Evolutionary conservation across 92 coral and sea anemone genomes (phyloP), one percentile per base, ranked within the genome.

Genomic region (Porites cylindrica): DNA sequence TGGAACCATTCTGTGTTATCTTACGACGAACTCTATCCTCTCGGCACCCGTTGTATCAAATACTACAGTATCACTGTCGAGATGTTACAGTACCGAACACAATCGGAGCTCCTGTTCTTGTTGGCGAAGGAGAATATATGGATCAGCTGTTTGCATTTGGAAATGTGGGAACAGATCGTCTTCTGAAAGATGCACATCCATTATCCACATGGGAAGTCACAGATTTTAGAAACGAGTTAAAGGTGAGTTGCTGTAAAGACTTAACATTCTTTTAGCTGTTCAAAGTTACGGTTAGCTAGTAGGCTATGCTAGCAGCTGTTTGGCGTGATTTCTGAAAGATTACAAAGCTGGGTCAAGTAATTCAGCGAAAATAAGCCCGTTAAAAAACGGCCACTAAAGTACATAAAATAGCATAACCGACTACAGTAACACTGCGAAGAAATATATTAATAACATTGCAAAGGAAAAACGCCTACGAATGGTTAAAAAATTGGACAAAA

Each of bases 1-100:
- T 90, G 88, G 93, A 90, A 54, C 91, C 91, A 51, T 80, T 90
- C 43, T 90, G 93, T 71, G 91, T 90, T 53, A 63, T 63, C 38
- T 50, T 90, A 61, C 58, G 75, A 59, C 72, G 93, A 9, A 69
- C 72, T 51, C 65, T 90, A 78, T 69, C 93, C 13, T 19, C n/a
- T 24, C 14, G 23, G 58, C 91, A 90, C 50, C 91, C 93, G 6
- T 17, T 90, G 75, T 53, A 86, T 51, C 73, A 74, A 71, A 86
- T 90, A 14, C 82, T 90, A 1, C 75, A 68, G 91, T 90, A 74
- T 68, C 93, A 90, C 75, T 90, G 93, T 51, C 84, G 94, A 5
- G 94, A 90, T 54, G 68, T 74, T 0, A 51, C 76, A 17, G 38
- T 78, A 23, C 65, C 91, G 1, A 91, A 87, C 76, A 70, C 81